These are phyloP conservation scores for Triplophysa tibetana DNA, from an alignment of 2,113 vertebrate genomes.

Conservation along the genomic window DNA sequence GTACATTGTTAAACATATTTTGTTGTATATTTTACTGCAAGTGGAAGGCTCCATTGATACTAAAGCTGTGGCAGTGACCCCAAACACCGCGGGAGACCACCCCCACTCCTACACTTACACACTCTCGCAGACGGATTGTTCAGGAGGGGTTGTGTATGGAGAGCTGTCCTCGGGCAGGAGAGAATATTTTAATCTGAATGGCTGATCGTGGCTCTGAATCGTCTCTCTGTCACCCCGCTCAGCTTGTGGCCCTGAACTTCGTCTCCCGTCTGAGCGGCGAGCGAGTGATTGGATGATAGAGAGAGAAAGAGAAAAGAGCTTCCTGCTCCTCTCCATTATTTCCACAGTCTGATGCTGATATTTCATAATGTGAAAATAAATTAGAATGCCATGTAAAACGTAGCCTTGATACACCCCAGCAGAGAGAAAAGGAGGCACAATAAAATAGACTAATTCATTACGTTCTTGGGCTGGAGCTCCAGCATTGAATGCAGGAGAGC, in stretches of 20 bases:
- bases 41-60: neutral
- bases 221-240: constrained; percentile 47
- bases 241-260: constrained; percentile 63
- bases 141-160: constrained; percentile 40
- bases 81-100: constrained; percentile 24
- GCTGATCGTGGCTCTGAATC: constrained; percentile 47
- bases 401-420: constrained; percentile 73
- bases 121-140: constrained; percentile 37
- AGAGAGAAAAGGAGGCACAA: constrained; percentile 65
- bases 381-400: constrained; percentile 68
- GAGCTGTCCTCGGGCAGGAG: constrained; percentile 50
- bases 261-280: constrained; percentile 54
- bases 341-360: constrained; percentile 51
- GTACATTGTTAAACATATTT: no score
- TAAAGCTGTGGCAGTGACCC: constrained; percentile 19
- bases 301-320: constrained; percentile 42
- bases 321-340: constrained; percentile 43
- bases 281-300: constrained; percentile 36
- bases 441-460: constrained; percentile 72
- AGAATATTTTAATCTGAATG: constrained; percentile 49
- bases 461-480: constrained; percentile 64
- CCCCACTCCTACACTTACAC: constrained; percentile 5
- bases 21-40: neutral
- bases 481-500: constrained; percentile 64
- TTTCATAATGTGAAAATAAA: constrained; percentile 69